Evolutionary conservation across 2,113 vertebrate species (phyloP).

Genomic region (Psettodes erumei): DNA sequence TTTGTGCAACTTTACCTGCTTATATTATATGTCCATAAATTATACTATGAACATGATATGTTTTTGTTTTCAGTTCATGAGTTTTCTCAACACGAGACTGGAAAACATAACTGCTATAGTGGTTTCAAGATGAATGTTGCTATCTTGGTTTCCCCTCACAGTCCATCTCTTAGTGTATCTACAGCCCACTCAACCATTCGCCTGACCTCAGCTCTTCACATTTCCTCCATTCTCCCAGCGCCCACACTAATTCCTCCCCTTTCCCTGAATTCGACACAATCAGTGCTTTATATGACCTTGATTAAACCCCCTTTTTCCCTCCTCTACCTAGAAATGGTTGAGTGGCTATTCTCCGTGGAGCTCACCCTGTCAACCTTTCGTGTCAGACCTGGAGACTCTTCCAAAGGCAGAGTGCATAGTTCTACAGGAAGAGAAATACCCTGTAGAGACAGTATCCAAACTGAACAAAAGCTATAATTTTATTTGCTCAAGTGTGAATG

Average conservation of each 20-base stretch:
- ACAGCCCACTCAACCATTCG: constrained; percentile 19
- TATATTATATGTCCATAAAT: neutral
- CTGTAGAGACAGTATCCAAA: constrained; percentile 18
- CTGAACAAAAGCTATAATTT: constrained; percentile 54
- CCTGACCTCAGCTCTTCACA: constrained; percentile 47
- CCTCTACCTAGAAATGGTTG: constrained; percentile 30
- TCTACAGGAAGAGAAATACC: constrained; percentile 34
- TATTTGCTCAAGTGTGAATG: constrained; percentile 51
- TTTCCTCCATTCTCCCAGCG: constrained; percentile 7
- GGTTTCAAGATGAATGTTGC: constrained; percentile 6
- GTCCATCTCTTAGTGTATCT: constrained; percentile 34
- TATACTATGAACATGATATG: neutral
- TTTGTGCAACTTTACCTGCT: neutral
- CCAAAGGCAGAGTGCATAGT: constrained; percentile 23
- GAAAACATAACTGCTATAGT: neutral
- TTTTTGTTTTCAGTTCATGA: neutral
- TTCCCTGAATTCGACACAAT: constrained; percentile 48
- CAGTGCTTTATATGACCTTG: constrained; percentile 57
- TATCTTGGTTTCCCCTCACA: constrained; percentile 45
- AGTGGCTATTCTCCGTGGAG: constrained; percentile 57
- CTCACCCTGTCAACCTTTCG: constrained; percentile 67
- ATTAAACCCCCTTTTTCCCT: constrained; percentile 51
- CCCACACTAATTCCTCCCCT: constrained; percentile 33
- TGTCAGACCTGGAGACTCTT: constrained; percentile 56
- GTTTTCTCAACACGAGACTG: neutral